A percentile compares a stretch with the other conserved stretches of the same genome.
These are phyloP conservation scores for Hydrotaea cyrtoneurina DNA, from an alignment of 2,888 invertebrate species.

Conservation along the genomic window DNA sequence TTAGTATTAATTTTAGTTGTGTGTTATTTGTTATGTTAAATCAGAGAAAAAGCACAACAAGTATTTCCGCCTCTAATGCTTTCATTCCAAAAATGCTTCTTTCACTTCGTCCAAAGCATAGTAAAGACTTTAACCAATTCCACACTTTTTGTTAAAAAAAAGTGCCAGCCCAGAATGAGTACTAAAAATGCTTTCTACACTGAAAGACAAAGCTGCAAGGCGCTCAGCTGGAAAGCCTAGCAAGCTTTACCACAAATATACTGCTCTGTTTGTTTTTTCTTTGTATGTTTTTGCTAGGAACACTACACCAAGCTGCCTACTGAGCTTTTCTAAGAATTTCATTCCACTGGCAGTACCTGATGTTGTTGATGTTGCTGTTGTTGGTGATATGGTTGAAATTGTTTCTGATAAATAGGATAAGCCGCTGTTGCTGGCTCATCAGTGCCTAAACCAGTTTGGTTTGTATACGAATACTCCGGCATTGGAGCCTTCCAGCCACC, in stretches of 20 bases:
- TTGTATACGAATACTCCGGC: slow-evolving; percentile 66
- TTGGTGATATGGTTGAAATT: slow-evolving; percentile 66
- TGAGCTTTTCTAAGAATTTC: not conserved
- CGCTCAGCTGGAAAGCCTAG: too few relatives aligned
- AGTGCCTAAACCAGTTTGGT: slow-evolving; percentile 22
- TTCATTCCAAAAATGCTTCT: not conserved
- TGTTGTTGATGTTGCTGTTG: slow-evolving; percentile 59
- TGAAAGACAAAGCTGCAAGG: not conserved
- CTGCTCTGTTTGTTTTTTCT: slow-evolving; percentile 46
- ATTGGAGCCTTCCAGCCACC: slow-evolving; percentile 71
- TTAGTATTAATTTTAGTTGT: not conserved
- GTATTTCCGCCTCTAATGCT: not conserved
- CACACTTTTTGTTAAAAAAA: not conserved
- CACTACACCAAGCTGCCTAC: slow-evolving; percentile 50
- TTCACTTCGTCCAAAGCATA: not conserved
- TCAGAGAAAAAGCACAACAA: not conserved
- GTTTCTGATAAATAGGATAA: slow-evolving; percentile 65
- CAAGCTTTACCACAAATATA: too few relatives aligned
- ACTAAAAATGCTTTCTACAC: not conserved
- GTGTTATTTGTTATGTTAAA: not conserved
- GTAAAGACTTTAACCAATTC: not conserved
- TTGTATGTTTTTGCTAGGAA: not conserved
- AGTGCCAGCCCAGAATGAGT: not conserved
- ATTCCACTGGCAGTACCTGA: slow-evolving; percentile 63
- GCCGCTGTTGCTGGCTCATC: slow-evolving; percentile 35